Evolutionary conservation across 2,888 invertebrate genomes (phyloP), one percentile per base, ranked within the genome.

Genomic region (Pterostichus madidus): DNA sequence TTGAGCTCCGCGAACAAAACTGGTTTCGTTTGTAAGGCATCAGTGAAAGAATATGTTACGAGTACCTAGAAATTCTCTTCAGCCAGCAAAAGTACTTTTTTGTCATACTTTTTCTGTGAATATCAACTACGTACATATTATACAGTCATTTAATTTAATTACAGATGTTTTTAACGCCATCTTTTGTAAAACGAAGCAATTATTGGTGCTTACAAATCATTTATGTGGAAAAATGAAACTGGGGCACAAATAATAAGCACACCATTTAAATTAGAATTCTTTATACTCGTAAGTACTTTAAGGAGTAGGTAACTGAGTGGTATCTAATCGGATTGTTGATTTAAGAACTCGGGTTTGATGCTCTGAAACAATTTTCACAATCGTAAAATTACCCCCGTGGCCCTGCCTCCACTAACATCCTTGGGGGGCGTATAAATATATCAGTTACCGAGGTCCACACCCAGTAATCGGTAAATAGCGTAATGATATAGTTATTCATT

Each of bases 41-140:
- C 32, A 78, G 78, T 79, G 78, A 79, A 78, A 79, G 78, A 75
- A n/a, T 13, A 49, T 49, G 75, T 75, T 49, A n/a, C n/a, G n/a
- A n/a, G n/a, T n/a, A 79, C 61, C 46, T 73, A 73, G 46, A 73
- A 79, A 61, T 17, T 15, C 39, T 71, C 71, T 39, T 39, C 53
- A 10, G 8, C 31, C 44, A 79, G 78, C 78, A 79, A 79, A 79
- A 64, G 78, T 78, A 24, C 39, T 44, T 78, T 44, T 79, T 61
- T 46, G 61, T 49, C 44, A 46, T 15, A 15, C 78, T 79, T 59
- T 79, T 79, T 79, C 39, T 61, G n/a, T 73, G n/a, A 11, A 4
- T 46, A 1, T 39, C 8, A 39, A 39, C 39, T 39, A 39, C 5
- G 5, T 39, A 3, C 49, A 49, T 13, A 11, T 49, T 13, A 49